Evolutionary conservation across 2,888 invertebrate species (phyloP), one percentile per base, ranked within the genome.

Genomic region (Atherix ibis): DNA sequence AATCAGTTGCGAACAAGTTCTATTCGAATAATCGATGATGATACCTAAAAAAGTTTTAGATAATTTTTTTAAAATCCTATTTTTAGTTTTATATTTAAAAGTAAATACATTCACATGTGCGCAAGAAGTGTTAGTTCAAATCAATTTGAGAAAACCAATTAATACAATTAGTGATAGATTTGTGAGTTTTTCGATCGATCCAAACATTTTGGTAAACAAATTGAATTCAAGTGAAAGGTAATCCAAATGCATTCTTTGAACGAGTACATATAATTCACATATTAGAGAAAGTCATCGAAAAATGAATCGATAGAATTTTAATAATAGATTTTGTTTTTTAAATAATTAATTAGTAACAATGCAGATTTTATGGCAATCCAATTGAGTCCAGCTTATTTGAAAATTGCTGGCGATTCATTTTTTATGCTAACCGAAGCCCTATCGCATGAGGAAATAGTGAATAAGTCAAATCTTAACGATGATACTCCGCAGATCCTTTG

Each of bases 171-270:
- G 73, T 47, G 73, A 71, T 32, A 71, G 69, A 47, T 84, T 81
- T 53, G 55, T 84, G 10, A 82, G 82, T 55, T 68, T 82, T 42
- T 71, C 76, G 0, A 60, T 83, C 5, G 77, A 78, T 48, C 81
- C 81, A 0, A 70, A 68, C 33, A 65, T 73, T 48, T 51, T 81
- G 37, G 66, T 68, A 18, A 49, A 49, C 32, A n/a, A 62, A 1
- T 42, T 59, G 10, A 58, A 58, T 40, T 52, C 55, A 2, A 47
- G 48, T 16, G 48, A 59, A 33, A 63, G 61, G 43, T 55, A 59
- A 40, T n/a, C n/a, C n/a, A n/a, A n/a, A n/a, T n/a, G n/a, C n/a
- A n/a, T n/a, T n/a, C n/a, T n/a, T n/a, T n/a, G n/a, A n/a, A n/a
- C n/a, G 55, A 52, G 44, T 45, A 3, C 4, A 60, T 58, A 66